Base-by-base conservation (phyloP, 2,888 invertebrate species). In the Plutella xylostella region DNA sequence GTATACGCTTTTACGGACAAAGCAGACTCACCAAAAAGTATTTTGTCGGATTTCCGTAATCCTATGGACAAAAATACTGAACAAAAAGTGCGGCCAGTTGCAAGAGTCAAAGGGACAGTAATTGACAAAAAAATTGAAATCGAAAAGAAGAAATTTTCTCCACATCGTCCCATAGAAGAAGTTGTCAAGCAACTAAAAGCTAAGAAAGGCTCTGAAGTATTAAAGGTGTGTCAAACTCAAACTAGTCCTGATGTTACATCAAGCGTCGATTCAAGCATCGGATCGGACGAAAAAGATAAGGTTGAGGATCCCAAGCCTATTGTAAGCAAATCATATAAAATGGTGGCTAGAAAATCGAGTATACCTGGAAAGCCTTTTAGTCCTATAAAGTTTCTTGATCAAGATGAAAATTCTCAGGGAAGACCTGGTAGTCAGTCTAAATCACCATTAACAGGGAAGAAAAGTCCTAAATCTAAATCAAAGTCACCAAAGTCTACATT, bases 311-410 rank as follows among this genome's bases (percentile, higher is more conserved):
- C 82, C 40, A 72, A 72, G 59, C 72, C 78, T 40, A 78, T 82
- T 49, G 68, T 83, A 15, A 82, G 83, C 51, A 84, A 84, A 55
- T 82, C 83, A 15, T 82, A 83, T 54, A 83, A 82, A 66, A 84
- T 82, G 82, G 82, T 84, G n/a, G 82, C 83, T 35, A 63, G 83
- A 41, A 83, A 83, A 62, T 80, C 83, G 18, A 83, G 82, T 50
- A 75, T 83, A 35, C 82, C 83, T 15, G 83, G 83, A n/a, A 78
- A 80, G 61, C 83, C 80, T 31, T 82, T 82, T 55, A 82, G 79
- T 48, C 82, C 82, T 11, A 75, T 77, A 1, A 75, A 76, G 53
- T 78, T 79, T 57, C 55, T 70, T 45, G 79, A 80, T 40, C 69
- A 70, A 53, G 82, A 79, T 48, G 45, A 39, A 5, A 25, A 21